Percentiles rank a stretch among this genome's conserved stretches.
Conservation (phyloP, 1,140 invertebrate species). For the Leptinotarsa lineolata region DNA sequence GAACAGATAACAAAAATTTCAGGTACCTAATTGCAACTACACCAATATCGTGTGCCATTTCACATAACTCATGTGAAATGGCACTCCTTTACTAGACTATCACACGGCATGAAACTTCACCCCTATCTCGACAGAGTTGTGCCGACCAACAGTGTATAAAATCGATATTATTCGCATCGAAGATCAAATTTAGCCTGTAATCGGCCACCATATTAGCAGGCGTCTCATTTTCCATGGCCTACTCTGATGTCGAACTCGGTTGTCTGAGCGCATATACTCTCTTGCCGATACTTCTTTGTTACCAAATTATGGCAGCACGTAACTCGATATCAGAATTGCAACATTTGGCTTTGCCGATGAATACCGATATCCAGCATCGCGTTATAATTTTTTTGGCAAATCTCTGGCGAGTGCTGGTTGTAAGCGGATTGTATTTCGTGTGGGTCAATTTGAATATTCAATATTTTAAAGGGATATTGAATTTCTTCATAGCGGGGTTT, state of each 20-base stretch:
- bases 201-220: slow-evolving; percentile 48
- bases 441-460: not conserved
- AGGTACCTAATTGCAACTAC: no score
- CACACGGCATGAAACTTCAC: not conserved
- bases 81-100: no score
- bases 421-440: not conserved
- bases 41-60: no score
- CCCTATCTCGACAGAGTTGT: not conserved
- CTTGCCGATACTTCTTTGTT: slow-evolving; percentile 44
- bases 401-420: slow-evolving; percentile 20
- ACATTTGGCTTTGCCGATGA: slow-evolving; percentile 35
- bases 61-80: no score
- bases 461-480: not conserved
- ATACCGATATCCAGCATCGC: slow-evolving; percentile 24
- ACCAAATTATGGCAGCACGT: slow-evolving; percentile 41
- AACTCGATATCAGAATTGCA: slow-evolving; percentile 40
- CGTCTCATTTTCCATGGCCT: slow-evolving; percentile 43
- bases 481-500: not conserved
- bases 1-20: no score
- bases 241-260: slow-evolving; percentile 46
- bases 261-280: slow-evolving; percentile 45
- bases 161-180: slow-evolving; percentile 43
- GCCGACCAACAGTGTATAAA: slow-evolving; percentile 41
- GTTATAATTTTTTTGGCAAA: slow-evolving; percentile 43
- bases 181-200: slow-evolving; percentile 48